Percentiles rank a stretch among this genome's conserved stretches.
Conservation (phyloP, 1,140 invertebrate species). For the Papilio polyxenes region DNA sequence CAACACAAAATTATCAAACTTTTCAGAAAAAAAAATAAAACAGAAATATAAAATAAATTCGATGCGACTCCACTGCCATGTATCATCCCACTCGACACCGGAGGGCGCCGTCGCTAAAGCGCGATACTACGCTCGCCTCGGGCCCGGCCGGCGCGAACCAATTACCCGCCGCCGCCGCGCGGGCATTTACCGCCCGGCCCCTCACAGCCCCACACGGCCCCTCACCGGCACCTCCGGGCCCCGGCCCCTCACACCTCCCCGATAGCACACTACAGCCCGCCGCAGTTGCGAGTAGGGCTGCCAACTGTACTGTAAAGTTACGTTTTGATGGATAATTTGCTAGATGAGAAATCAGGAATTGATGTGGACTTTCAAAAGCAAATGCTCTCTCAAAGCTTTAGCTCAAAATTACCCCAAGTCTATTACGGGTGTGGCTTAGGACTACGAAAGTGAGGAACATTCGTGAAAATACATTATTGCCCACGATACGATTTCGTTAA, state of each 20-base stretch:
- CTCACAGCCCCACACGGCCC: constrained; percentile 45
- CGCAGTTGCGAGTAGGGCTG: background rate
- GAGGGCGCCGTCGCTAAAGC: constrained; percentile 82
- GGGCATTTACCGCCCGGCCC: constrained; percentile 68
- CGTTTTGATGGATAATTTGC: background rate
- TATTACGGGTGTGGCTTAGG: no score
- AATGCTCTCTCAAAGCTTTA: no score
- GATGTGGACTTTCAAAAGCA: no score
- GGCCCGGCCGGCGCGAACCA: constrained; percentile 79
- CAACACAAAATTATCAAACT: constrained; percentile 32
- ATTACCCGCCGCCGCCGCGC: constrained; percentile 76
- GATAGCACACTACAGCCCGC: background rate
- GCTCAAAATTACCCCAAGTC: no score
- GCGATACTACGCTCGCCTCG: constrained; percentile 81
- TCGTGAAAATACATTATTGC: no score
- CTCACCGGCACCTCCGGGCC: constrained; percentile 30
- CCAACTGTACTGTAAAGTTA: background rate
- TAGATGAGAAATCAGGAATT: no score
- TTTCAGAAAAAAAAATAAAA: constrained; percentile 40
- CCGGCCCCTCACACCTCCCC: constrained; percentile 41
- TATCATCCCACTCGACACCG: constrained; percentile 65
- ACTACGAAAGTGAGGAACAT: no score
- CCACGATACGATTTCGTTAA: no score
- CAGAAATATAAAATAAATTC: constrained; percentile 43
- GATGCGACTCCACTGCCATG: constrained; percentile 52